These are phyloP conservation scores for Pollimyrus isidori DNA, from an alignment of 2,113 vertebrate species.

Conservation along the genomic window DNA sequence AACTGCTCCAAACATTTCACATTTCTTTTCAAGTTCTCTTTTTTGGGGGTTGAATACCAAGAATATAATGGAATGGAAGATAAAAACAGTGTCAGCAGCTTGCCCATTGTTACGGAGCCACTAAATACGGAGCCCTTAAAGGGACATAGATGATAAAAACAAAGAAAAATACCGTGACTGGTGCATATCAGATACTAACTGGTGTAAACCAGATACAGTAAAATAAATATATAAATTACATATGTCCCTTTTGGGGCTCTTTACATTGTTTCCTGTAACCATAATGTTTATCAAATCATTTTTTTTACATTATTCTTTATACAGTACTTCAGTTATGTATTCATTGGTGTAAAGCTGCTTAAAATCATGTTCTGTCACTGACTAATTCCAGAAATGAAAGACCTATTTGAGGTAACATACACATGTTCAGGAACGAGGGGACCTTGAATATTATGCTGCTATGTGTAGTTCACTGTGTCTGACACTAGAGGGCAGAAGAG, in stretches of 20 bases:
- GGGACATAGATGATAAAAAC: too few relatives aligned
- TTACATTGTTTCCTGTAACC: background rate
- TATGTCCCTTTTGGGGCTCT: too few relatives aligned
- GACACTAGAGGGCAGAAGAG: background rate
- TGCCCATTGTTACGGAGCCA: background rate
- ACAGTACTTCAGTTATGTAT: background rate
- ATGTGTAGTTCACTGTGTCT: background rate
- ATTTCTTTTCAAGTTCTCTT: background rate
- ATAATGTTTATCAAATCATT: background rate
- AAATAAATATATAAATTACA: too few relatives aligned
- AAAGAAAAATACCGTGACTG: too few relatives aligned
- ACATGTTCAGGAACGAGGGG: background rate
- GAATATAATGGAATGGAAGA: background rate
- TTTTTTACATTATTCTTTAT: background rate
- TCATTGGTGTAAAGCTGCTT: background rate
- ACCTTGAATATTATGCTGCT: background rate
- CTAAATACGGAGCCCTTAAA: too few relatives aligned
- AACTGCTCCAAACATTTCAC: background rate
- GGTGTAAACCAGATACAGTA: too few relatives aligned
- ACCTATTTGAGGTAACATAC: background rate
- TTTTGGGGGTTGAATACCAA: background rate
- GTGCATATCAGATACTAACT: too few relatives aligned
- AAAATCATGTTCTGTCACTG: background rate
- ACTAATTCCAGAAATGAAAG: background rate
- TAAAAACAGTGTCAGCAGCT: background rate